phyloP scores from a whole-genome alignment of 2,113 vertebrate genomes.

The Carassius carassius region DNA sequence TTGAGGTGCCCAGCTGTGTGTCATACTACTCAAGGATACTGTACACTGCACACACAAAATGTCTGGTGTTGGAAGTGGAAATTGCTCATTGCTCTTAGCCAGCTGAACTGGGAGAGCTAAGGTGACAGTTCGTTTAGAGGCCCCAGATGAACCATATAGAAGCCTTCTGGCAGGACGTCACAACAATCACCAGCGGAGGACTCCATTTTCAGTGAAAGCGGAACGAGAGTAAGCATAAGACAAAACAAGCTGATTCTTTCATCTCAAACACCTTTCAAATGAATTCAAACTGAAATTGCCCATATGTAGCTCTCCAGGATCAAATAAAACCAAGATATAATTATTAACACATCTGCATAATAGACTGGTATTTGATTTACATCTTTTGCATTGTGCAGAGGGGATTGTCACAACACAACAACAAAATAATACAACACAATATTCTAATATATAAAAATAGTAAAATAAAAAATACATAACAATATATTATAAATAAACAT shows the following conservation, averaged over 20 bases:
- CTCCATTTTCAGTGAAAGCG: conserved; percentile 22
- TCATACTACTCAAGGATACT: conserved; percentile 52
- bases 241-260: neutral
- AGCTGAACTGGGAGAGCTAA: conserved; percentile 21
- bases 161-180: conserved; percentile 12
- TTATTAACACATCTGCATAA: neutral
- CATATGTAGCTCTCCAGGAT: neutral
- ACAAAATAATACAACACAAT: neutral
- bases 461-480: neutral
- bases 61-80: conserved; percentile 19
- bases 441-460: neutral
- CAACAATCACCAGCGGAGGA: conserved; percentile 32
- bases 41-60: conserved; percentile 37
- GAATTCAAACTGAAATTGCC: neutral
- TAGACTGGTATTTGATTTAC: too few relatives aligned
- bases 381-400: neutral
- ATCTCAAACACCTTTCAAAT: neutral
- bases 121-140: conserved; percentile 28
- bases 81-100: conserved; percentile 39
- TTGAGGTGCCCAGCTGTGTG: conserved; percentile 57
- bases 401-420: neutral
- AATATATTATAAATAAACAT: neutral
- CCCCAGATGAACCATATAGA: conserved; percentile 28
- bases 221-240: neutral
- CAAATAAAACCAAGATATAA: neutral